These are phyloP conservation scores for Meta bourneti DNA, from an alignment of 2,888 invertebrate genomes.

Conservation along the genomic window DNA sequence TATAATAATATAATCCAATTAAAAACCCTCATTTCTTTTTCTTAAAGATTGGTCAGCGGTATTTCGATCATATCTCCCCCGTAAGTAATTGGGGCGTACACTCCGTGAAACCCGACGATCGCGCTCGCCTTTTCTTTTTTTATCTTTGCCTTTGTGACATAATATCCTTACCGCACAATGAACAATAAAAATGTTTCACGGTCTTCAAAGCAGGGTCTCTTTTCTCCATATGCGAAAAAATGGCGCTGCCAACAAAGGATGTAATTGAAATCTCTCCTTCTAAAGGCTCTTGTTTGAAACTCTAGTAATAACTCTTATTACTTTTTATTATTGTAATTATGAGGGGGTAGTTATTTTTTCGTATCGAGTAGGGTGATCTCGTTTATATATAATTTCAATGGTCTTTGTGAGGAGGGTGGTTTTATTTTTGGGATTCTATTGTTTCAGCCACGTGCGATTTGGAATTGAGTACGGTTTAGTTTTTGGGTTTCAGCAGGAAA, in stretches of 20 bases:
- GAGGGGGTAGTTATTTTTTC: neutral
- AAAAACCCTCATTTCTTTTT: neutral
- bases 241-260: slow-evolving; percentile 41
- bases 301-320: slow-evolving; percentile 56
- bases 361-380: neutral
- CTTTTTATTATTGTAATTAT: slow-evolving; percentile 29
- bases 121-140: slow-evolving; percentile 26
- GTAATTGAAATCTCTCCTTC: slow-evolving; percentile 64
- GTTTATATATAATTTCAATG: slow-evolving; percentile 15
- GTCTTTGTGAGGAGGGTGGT: slow-evolving; percentile 33
- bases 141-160: slow-evolving; percentile 13
- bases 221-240: slow-evolving; percentile 11
- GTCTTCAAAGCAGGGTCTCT: slow-evolving; percentile 19
- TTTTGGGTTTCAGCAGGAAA: too few species aligned
- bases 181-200: slow-evolving; percentile 66
- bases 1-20: slow-evolving; percentile 23
- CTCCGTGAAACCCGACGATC: slow-evolving; percentile 1
- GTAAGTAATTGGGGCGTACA: slow-evolving; percentile 69
- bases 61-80: neutral
- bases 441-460: neutral
- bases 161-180: slow-evolving; percentile 56
- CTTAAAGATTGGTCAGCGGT: slow-evolving; percentile 35
- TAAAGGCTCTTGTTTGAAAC: slow-evolving; percentile 34
- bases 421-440: slow-evolving; percentile 19
- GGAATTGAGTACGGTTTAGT: neutral